Evolutionary conservation across 2,113 vertebrate species (phyloP).

Genomic region (Sinocyclocheilus anophthalmus): DNA sequence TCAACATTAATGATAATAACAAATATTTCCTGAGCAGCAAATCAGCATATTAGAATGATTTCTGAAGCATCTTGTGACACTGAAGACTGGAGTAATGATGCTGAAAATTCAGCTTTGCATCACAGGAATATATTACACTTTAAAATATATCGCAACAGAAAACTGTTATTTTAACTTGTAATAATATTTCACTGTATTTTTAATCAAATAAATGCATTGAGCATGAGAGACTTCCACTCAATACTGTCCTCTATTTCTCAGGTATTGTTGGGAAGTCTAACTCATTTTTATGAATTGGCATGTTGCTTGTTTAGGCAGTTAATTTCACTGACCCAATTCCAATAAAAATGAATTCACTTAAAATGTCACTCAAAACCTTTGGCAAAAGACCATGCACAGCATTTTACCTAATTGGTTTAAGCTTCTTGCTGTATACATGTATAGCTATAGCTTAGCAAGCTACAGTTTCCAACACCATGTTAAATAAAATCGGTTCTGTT

Average conservation of each 20-base stretch:
- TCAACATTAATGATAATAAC: background rate
- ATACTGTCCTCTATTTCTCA: background rate
- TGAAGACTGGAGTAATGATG: background rate
- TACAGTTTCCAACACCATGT: background rate
- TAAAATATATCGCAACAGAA: background rate
- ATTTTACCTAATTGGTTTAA: background rate
- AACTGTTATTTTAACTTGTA: too few species aligned
- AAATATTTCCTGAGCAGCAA: background rate
- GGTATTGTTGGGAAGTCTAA: background rate
- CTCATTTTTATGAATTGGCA: background rate
- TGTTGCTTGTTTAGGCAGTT: background rate
- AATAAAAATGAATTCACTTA: background rate
- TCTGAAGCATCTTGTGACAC: background rate
- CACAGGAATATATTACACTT: background rate
- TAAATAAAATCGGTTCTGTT: background rate
- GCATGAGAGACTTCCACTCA: background rate
- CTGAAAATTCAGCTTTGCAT: background rate
- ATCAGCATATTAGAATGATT: background rate
- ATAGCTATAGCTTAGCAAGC: background rate
- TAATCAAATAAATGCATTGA: background rate
- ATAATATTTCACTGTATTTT: background rate
- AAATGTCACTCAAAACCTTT: background rate
- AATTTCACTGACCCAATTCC: background rate
- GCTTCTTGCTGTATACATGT: background rate
- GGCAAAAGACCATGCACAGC: background rate